Percentiles rank a stretch among this genome's conserved stretches.
phyloP scores from a whole-genome alignment of 2,888 invertebrate species.

The Linyphia triangularis region DNA sequence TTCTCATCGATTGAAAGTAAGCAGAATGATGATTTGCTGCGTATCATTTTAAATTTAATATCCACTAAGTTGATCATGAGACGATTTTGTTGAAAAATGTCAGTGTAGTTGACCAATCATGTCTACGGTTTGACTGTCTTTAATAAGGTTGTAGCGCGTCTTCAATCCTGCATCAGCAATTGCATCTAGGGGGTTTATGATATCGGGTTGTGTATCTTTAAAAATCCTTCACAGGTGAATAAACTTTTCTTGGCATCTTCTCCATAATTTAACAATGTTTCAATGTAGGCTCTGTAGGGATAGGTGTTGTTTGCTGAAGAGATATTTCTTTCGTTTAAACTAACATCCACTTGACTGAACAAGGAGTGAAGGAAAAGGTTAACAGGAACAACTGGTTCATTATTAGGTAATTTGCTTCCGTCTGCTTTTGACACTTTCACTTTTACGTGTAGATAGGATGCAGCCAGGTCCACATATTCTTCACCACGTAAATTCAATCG shows the following conservation, averaged over 20 bases:
- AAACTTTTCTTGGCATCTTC: slow-evolving; percentile 1
- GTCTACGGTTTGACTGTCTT: slow-evolving; percentile 12
- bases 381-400: slow-evolving; percentile 12
- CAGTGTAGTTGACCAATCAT: slow-evolving; percentile 41
- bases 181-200: background rate
- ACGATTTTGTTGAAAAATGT: slow-evolving; percentile 19
- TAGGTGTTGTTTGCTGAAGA: slow-evolving; percentile 19
- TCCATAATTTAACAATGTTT: slow-evolving; percentile 46
- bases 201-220: background rate
- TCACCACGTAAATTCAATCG: slow-evolving; percentile 54
- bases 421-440: slow-evolving; percentile 53
- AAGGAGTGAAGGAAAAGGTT: slow-evolving; percentile 51
- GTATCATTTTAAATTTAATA: slow-evolving; percentile 35
- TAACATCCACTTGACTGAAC: slow-evolving; percentile 51
- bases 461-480: slow-evolving; percentile 34
- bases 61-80: slow-evolving; percentile 36
- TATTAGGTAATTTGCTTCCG: background rate
- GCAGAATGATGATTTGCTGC: slow-evolving; percentile 38
- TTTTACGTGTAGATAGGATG: slow-evolving; percentile 28
- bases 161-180: slow-evolving; percentile 9
- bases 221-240: slow-evolving; percentile 26
- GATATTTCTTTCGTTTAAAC: slow-evolving; percentile 31
- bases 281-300: slow-evolving; percentile 26
- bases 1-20: background rate
- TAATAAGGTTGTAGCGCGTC: background rate